phyloP scores from a whole-genome alignment of 2,113 vertebrate species.

The Tragelaphus strepsiceros region DNA sequence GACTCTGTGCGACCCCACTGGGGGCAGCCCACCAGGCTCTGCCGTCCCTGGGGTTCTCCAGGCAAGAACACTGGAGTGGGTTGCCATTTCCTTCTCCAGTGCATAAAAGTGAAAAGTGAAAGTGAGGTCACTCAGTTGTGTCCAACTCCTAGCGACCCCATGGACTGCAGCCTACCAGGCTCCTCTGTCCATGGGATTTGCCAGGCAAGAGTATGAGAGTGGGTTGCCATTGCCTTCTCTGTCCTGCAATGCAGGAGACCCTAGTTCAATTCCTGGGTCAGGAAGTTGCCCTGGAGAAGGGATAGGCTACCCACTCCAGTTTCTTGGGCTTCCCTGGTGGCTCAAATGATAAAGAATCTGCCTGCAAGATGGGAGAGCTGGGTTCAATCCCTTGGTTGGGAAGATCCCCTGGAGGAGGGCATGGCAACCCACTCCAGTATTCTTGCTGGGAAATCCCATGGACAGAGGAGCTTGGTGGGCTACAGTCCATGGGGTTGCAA shows the following conservation, averaged over 20 bases:
- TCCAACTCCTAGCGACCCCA: too few species aligned
- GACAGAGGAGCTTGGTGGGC: neutral
- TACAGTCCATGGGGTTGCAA: neutral
- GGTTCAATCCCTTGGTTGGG: neutral
- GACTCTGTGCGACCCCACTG: too few species aligned
- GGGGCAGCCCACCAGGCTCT: too few species aligned
- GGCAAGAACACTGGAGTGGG: too few species aligned
- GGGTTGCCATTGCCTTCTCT: too few species aligned
- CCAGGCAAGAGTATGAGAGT: too few species aligned
- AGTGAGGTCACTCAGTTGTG: too few species aligned
- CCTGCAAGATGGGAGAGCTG: neutral
- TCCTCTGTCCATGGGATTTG: too few species aligned
- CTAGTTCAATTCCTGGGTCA: neutral
- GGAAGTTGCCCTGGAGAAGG: neutral
- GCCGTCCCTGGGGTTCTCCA: too few species aligned
- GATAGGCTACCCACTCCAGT: neutral
- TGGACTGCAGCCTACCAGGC: too few species aligned
- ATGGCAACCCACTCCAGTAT: neutral
- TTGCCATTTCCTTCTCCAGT: too few species aligned
- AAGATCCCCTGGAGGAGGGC: neutral
- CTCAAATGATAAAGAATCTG: neutral
- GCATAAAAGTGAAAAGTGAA: too few species aligned
- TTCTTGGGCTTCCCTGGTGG: neutral
- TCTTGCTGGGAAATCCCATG: neutral
- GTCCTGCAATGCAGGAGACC: neutral